Conservation (phyloP, 2,888 invertebrate species). For the Nephrocerus scutellatus region DNA sequence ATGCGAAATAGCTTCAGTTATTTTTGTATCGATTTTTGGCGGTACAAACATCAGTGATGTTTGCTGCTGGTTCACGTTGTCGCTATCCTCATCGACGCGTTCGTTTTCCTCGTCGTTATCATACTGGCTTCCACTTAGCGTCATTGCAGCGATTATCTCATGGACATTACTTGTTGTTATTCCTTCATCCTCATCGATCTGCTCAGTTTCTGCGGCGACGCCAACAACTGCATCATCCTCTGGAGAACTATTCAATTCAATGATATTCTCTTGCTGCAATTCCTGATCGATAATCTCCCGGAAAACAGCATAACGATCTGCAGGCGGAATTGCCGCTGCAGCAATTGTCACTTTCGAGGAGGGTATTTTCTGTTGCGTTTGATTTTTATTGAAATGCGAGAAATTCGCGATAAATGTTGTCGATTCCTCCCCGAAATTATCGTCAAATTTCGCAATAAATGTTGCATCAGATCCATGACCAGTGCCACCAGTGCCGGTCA, state of each 20-base stretch:
- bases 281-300: slow-evolving; percentile 77
- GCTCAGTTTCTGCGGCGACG: neutral
- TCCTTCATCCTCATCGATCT: slow-evolving; percentile 44
- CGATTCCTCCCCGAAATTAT: slow-evolving; percentile 53
- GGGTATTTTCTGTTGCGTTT: slow-evolving; percentile 14
- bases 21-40: slow-evolving; percentile 49
- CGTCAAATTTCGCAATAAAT: slow-evolving; percentile 57
- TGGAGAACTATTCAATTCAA: slow-evolving; percentile 25
- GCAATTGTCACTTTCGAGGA: neutral
- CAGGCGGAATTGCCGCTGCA: slow-evolving; percentile 51
- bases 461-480: no score
- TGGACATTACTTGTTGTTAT: slow-evolving; percentile 20
- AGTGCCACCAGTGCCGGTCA: no score
- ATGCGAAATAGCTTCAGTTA: slow-evolving; percentile 48
- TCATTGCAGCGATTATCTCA: neutral
- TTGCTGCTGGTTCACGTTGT: slow-evolving; percentile 12
- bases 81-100: slow-evolving; percentile 29
- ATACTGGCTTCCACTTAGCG: slow-evolving; percentile 1
- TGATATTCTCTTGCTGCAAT: slow-evolving; percentile 48
- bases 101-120: slow-evolving; percentile 34
- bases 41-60: slow-evolving; percentile 28
- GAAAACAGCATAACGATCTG: slow-evolving; percentile 82
- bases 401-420: slow-evolving; percentile 59
- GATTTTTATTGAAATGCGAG: slow-evolving; percentile 51
- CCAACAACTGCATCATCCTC: slow-evolving; percentile 17